Percentiles rank a stretch among this genome's conserved stretches.
Conservation (phyloP, 2,113 vertebrate genomes). For the Anguilla japonica region DNA sequence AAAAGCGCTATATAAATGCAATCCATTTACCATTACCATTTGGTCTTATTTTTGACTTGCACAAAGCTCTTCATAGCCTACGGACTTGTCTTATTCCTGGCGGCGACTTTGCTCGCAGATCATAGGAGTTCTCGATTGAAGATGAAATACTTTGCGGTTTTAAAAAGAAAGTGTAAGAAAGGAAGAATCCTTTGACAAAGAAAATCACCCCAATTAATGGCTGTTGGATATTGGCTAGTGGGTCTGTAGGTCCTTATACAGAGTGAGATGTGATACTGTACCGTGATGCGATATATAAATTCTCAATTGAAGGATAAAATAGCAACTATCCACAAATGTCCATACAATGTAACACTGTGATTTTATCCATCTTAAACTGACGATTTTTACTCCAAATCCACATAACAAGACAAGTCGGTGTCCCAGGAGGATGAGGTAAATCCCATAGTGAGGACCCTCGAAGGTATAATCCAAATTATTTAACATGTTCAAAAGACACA, state of each 20-base stretch:
- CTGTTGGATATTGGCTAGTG: slow-evolving; percentile 14
- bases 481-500: background rate
- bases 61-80: background rate
- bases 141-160: slow-evolving; percentile 54
- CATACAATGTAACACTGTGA: background rate
- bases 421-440: background rate
- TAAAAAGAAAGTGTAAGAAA: slow-evolving; percentile 34
- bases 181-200: slow-evolving; percentile 21
- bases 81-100: slow-evolving; percentile 17
- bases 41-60: too few relatives aligned
- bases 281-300: too few relatives aligned
- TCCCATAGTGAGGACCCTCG: background rate
- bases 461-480: background rate
- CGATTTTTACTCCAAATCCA: background rate
- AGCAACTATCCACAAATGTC: background rate
- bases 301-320: too few relatives aligned
- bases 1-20: too few relatives aligned
- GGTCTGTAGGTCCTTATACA: background rate
- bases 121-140: slow-evolving; percentile 52
- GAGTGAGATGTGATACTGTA: slow-evolving; percentile 10
- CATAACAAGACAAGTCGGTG: background rate
- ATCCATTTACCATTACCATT: too few relatives aligned
- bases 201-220: background rate
- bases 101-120: slow-evolving; percentile 40
- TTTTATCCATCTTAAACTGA: background rate